These are phyloP conservation scores for Hirudinaria manillensis DNA, from an alignment of 2,888 invertebrate species.

Conservation along the genomic window DNA sequence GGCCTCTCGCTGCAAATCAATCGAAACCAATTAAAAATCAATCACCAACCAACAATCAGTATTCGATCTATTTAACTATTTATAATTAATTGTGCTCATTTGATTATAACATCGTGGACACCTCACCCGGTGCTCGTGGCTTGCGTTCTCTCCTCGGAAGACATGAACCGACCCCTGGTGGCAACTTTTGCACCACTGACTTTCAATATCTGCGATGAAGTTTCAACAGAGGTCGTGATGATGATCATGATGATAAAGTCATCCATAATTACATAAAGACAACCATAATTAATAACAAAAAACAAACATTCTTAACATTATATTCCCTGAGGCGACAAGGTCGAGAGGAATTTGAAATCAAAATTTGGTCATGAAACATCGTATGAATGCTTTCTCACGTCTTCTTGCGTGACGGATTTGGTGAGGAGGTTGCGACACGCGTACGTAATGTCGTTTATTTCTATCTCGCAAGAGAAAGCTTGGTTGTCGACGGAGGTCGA, in stretches of 20 bases:
- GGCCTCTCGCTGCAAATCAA: slow-evolving; percentile 56
- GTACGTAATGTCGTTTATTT: slow-evolving; percentile 61
- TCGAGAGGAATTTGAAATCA: not conserved
- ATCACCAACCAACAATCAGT: not conserved
- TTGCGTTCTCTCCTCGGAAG: slow-evolving; percentile 57
- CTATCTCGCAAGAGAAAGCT: slow-evolving; percentile 56
- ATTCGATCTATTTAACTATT: no score
- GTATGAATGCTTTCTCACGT: slow-evolving; percentile 50
- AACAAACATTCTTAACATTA: not conserved
- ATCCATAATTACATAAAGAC: slow-evolving; percentile 6
- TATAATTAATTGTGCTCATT: no score
- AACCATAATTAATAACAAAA: not conserved
- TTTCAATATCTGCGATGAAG: slow-evolving; percentile 49
- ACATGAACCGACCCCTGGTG: slow-evolving; percentile 60
- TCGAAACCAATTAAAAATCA: slow-evolving; percentile 17
- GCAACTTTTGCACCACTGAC: slow-evolving; percentile 60
- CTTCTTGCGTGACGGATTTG: slow-evolving; percentile 61
- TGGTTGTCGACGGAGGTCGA: not conserved
- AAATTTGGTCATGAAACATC: not conserved
- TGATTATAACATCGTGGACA: not conserved
- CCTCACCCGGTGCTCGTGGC: slow-evolving; percentile 39
- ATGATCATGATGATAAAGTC: no score
- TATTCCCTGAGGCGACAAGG: no score
- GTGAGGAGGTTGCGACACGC: slow-evolving; percentile 61
- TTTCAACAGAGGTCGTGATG: slow-evolving; percentile 5